Percentiles rank a stretch among this genome's conserved stretches.
phyloP scores from a whole-genome alignment of 2,113 vertebrate genomes.

The Ailurus styani region DNA sequence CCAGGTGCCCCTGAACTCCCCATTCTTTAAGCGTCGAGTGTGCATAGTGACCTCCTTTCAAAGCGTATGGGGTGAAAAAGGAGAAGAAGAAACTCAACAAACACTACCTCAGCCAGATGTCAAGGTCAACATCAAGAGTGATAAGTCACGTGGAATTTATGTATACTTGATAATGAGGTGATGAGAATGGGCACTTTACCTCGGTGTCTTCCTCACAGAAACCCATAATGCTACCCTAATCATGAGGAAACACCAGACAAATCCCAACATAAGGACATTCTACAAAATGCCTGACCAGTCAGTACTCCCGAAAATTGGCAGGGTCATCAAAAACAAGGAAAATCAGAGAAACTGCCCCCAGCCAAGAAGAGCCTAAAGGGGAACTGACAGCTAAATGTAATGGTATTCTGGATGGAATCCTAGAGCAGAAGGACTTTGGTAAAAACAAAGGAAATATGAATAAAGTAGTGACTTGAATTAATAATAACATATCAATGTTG shows the following conservation, averaged over 20 bases:
- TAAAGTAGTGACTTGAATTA: background rate
- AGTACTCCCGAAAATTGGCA: background rate
- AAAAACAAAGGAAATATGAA: background rate
- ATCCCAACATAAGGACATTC: too few species aligned
- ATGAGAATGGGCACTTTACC: background rate
- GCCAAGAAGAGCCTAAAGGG: background rate
- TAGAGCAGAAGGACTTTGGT: background rate
- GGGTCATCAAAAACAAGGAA: background rate
- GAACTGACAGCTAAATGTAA: background rate
- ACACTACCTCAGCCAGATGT: background rate
- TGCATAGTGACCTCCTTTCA: background rate
- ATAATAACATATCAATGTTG: too few species aligned
- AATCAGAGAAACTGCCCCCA: background rate
- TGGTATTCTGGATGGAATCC: background rate
- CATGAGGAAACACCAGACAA: background rate
- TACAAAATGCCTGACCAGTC: background rate
- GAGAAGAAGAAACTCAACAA: background rate
- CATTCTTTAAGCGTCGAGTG: background rate
- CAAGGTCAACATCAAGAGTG: background rate
- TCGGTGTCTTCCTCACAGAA: background rate
- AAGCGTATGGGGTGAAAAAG: background rate
- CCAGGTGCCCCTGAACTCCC: background rate
- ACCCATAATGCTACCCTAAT: background rate
- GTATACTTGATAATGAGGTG: background rate
- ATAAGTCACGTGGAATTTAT: background rate